These are phyloP conservation scores for Chloropsis cyanopogon DNA, from an alignment of 2,113 vertebrate genomes.

Conservation along the genomic window DNA sequence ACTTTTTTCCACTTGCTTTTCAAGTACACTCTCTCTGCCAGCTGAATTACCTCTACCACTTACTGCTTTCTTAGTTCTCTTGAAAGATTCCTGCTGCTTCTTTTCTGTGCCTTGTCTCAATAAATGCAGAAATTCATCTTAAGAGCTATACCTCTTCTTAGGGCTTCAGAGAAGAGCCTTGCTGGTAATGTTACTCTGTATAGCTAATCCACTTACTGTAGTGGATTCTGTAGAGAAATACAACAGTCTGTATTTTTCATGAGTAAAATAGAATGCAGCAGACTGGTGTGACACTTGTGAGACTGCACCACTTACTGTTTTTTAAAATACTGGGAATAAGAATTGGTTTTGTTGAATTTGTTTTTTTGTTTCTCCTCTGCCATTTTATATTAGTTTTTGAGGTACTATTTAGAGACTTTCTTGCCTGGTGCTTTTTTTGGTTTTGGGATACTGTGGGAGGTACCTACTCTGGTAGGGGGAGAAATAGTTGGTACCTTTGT, in stretches of 20 bases:
- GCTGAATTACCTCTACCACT: background rate
- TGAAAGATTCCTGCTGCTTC: background rate
- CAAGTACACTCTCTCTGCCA: background rate
- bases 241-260: background rate
- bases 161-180: background rate
- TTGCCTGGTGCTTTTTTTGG: accelerated
- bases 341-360: background rate
- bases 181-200: background rate
- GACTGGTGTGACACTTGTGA: background rate
- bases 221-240: background rate
- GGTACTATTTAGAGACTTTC: background rate
- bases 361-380: background rate
- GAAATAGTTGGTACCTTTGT: background rate
- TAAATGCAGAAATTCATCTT: background rate
- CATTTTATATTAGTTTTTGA: background rate
- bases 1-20: background rate
- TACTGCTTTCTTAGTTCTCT: background rate
- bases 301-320: background rate
- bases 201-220: background rate
- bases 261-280: background rate
- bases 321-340: background rate
- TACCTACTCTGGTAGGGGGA: accelerated
- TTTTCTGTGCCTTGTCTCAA: background rate
- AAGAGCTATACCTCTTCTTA: background rate
- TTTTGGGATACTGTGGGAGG: background rate